Conservation (phyloP, 2,888 invertebrate species). For the Liopterus haemorrhoidalis region DNA sequence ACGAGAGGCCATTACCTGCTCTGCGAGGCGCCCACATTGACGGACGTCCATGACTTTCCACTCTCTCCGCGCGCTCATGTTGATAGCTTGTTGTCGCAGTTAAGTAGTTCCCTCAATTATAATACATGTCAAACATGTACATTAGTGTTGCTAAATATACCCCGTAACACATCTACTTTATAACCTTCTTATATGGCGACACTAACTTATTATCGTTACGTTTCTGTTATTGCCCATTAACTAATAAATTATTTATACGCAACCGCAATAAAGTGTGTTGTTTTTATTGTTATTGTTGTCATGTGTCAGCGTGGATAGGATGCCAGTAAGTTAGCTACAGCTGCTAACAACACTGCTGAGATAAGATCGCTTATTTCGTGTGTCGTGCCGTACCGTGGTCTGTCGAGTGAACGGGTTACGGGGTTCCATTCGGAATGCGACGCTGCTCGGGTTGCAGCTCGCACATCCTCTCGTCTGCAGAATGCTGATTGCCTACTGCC, state of each 20-base stretch:
- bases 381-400: too few relatives aligned
- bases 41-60: too few relatives aligned
- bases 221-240: constrained; percentile 42
- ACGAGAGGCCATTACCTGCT: too few relatives aligned
- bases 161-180: constrained; percentile 42
- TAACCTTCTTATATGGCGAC: constrained; percentile 37
- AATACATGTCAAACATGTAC: constrained; percentile 44
- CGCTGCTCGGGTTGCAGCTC: too few relatives aligned
- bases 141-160: constrained; percentile 44
- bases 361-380: constrained; percentile 21
- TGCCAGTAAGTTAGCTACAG: constrained; percentile 21
- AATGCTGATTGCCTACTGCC: too few relatives aligned
- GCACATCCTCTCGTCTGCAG: too few relatives aligned
- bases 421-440: too few relatives aligned
- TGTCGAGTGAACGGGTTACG: too few relatives aligned
- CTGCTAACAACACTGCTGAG: constrained; percentile 20
- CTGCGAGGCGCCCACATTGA: too few relatives aligned
- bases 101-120: constrained; percentile 44
- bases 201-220: constrained; percentile 42
- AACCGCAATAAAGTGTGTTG: constrained; percentile 40
- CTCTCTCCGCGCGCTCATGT: constrained; percentile 40
- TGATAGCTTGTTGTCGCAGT: constrained; percentile 43
- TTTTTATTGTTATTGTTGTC: constrained; percentile 45
- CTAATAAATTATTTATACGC: constrained; percentile 44
- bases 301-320: constrained; percentile 37